Evolutionary conservation across 1,140 invertebrate species (phyloP).

Genomic region (Nixonia krombeini): DNA sequence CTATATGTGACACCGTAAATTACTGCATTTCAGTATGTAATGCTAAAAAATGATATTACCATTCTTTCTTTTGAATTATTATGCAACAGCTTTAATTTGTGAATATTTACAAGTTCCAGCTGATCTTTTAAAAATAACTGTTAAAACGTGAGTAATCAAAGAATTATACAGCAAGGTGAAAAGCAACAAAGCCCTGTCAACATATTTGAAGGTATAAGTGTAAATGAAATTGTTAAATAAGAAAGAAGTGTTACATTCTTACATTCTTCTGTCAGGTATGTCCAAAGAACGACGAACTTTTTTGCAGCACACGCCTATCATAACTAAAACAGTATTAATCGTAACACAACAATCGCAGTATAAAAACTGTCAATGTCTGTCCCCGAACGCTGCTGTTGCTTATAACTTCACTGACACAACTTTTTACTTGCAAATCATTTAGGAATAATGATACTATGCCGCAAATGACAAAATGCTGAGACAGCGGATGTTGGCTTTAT

Average conservation of each 20-base stretch:
- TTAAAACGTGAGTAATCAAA: no score
- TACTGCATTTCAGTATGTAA: no score
- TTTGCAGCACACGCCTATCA: conserved; percentile 14
- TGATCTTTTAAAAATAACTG: no score
- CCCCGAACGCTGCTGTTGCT: neutral
- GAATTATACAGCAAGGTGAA: no score
- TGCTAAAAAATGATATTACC: no score
- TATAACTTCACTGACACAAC: conserved; percentile 20
- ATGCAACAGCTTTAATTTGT: no score
- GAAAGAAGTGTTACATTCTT: neutral
- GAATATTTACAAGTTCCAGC: no score
- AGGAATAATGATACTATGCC: conserved; percentile 10
- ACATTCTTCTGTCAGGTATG: neutral
- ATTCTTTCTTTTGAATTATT: no score
- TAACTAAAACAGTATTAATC: conserved; percentile 2
- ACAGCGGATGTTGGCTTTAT: conserved; percentile 29
- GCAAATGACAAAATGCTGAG: conserved; percentile 12
- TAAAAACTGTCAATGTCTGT: neutral
- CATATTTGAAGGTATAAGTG: no score
- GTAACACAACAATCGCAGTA: neutral
- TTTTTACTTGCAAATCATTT: conserved; percentile 19
- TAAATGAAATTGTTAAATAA: no score
- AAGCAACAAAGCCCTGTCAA: no score
- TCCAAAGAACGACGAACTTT: neutral
- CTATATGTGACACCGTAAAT: no score